These are phyloP conservation scores for Archips crataeganus DNA, from an alignment of 2,888 invertebrate species.

Conservation along the genomic window DNA sequence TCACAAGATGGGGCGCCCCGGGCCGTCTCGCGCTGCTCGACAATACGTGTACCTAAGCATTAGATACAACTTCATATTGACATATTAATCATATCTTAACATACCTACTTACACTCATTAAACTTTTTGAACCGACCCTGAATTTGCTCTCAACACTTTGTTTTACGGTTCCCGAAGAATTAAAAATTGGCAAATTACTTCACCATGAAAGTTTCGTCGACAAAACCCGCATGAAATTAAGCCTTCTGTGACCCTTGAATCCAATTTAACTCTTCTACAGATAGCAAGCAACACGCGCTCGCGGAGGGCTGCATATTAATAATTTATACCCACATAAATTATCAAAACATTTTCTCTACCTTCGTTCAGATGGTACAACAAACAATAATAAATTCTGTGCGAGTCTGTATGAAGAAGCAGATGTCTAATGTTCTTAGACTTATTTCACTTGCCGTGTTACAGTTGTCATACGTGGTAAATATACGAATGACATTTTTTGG, in stretches of 20 bases:
- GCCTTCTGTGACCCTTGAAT: conserved; percentile 68
- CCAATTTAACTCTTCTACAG: conserved; percentile 74
- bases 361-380: conserved; percentile 48
- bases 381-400: conserved; percentile 56
- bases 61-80: conserved; percentile 46
- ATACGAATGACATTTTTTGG: neutral
- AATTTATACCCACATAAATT: conserved; percentile 74
- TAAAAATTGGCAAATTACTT: conserved; percentile 62
- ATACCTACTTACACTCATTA: conserved; percentile 3
- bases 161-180: conserved; percentile 47
- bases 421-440: conserved; percentile 23
- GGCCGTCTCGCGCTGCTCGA: conserved; percentile 39
- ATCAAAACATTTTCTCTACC: conserved; percentile 60
- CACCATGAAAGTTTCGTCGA: conserved; percentile 60
- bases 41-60: conserved; percentile 46
- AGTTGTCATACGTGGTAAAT: neutral
- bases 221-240: conserved; percentile 73
- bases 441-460: neutral
- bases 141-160: conserved; percentile 4
- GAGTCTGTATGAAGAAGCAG: conserved; percentile 14
- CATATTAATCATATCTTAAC: conserved; percentile 46
- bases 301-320: conserved; percentile 61
- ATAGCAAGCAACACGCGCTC: conserved; percentile 55
- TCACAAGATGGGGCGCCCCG: conserved; percentile 60
- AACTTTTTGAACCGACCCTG: neutral